A percentile compares a stretch with the other conserved stretches of the same genome.
These are phyloP conservation scores for Crotalus tigris DNA, from an alignment of 2,113 vertebrate genomes.

Conservation along the genomic window DNA sequence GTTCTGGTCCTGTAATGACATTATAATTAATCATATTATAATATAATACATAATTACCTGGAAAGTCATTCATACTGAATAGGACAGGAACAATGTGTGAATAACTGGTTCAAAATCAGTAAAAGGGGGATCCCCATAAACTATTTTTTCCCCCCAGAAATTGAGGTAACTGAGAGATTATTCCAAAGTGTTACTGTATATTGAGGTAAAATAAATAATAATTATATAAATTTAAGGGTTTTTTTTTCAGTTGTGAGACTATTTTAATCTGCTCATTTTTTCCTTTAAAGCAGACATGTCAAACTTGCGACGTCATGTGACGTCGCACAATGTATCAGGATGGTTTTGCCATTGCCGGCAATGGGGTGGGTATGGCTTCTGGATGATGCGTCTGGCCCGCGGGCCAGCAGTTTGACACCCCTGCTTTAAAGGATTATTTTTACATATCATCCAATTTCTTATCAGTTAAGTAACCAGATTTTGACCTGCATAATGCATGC, in stretches of 20 bases:
- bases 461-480: too few relatives aligned
- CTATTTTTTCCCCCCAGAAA: not conserved
- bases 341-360: too few relatives aligned
- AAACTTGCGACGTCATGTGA: too few relatives aligned
- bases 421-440: not conserved
- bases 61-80: not conserved
- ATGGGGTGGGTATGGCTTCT: too few relatives aligned
- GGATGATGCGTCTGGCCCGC: too few relatives aligned
- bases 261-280: not conserved
- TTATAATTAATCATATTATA: too few relatives aligned
- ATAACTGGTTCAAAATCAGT: not conserved
- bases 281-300: too few relatives aligned
- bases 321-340: rapidly evolving
- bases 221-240: not conserved
- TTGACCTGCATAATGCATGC: not conserved
- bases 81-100: not conserved
- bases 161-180: not conserved
- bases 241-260: not conserved
- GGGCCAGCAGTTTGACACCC: too few relatives aligned
- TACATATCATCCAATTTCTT: not conserved
- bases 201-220: not conserved
- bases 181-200: not conserved
- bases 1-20: too few relatives aligned
- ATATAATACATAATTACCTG: not conserved
- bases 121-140: not conserved